Conservation (phyloP, 2,113 vertebrate genomes). For the Prionailurus bengalensis region DNA sequence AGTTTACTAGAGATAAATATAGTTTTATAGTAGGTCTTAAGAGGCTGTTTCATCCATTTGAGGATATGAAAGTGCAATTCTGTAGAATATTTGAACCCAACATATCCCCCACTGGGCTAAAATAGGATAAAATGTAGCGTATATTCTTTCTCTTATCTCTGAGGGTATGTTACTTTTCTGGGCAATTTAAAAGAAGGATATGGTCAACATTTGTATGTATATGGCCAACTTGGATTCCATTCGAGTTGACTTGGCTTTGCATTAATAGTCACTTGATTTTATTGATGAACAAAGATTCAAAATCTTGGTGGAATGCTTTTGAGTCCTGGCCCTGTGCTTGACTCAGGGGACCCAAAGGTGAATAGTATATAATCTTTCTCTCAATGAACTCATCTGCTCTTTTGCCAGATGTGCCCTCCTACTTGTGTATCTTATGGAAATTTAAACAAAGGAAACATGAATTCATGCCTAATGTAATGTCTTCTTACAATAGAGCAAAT, state of each 20-base stretch:
- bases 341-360: too few species aligned
- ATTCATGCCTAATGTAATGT: not conserved
- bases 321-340: not conserved
- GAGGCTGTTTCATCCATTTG: conserved; percentile 31
- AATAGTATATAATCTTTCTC: not conserved
- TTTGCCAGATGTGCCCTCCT: not conserved
- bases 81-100: conserved; percentile 59
- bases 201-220: conserved; percentile 64
- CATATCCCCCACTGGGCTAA: not conserved
- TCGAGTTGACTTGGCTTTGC: conserved; percentile 73
- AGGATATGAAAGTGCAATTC: conserved; percentile 50
- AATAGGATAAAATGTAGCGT: conserved; percentile 61
- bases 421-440: not conserved
- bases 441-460: not conserved
- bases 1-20: conserved; percentile 49
- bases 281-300: not conserved
- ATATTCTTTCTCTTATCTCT: conserved; percentile 18
- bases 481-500: not conserved
- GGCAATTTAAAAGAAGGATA: conserved; percentile 66
- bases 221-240: conserved; percentile 14
- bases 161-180: conserved; percentile 33
- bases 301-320: not conserved
- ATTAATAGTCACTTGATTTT: conserved; percentile 66
- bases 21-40: conserved; percentile 63
- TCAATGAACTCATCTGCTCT: not conserved